These are phyloP conservation scores for Oreohelix idahoensis DNA, from an alignment of 1,140 invertebrate species.

Conservation along the genomic window DNA sequence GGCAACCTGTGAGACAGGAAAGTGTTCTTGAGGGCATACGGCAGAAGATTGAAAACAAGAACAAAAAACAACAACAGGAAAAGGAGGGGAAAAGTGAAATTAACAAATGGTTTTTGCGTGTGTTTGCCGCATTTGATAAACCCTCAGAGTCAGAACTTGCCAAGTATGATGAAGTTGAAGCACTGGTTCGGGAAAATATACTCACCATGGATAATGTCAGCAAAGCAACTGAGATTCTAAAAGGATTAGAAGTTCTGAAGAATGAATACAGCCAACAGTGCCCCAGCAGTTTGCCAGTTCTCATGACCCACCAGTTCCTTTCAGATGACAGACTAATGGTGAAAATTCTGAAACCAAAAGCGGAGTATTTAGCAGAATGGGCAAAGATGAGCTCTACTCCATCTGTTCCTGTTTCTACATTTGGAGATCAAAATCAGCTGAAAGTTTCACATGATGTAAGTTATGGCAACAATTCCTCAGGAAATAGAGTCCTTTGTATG, in stretches of 20 bases:
- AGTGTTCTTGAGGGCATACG: slow-evolving; percentile 46
- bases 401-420: background rate
- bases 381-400: background rate
- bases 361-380: background rate
- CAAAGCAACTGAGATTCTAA: slow-evolving; percentile 14
- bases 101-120: slow-evolving; percentile 23
- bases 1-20: slow-evolving; percentile 35
- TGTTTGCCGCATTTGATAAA: slow-evolving; percentile 34
- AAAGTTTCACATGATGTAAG: background rate
- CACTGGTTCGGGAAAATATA: background rate
- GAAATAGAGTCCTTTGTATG: background rate
- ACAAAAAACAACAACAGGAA: slow-evolving; percentile 39
- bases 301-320: slow-evolving; percentile 29
- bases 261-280: slow-evolving; percentile 6
- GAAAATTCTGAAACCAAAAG: slow-evolving; percentile 38
- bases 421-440: background rate
- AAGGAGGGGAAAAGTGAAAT: slow-evolving; percentile 33
- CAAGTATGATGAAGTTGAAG: slow-evolving; percentile 28
- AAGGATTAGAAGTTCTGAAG: slow-evolving; percentile 14
- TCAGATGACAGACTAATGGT: slow-evolving; percentile 22
- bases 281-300: slow-evolving; percentile 11
- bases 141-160: slow-evolving; percentile 28
- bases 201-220: background rate
- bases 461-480: background rate
- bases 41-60: slow-evolving; percentile 49